Base-by-base conservation (phyloP, 2,888 invertebrate genomes). In the Odontothrips loti region DNA sequence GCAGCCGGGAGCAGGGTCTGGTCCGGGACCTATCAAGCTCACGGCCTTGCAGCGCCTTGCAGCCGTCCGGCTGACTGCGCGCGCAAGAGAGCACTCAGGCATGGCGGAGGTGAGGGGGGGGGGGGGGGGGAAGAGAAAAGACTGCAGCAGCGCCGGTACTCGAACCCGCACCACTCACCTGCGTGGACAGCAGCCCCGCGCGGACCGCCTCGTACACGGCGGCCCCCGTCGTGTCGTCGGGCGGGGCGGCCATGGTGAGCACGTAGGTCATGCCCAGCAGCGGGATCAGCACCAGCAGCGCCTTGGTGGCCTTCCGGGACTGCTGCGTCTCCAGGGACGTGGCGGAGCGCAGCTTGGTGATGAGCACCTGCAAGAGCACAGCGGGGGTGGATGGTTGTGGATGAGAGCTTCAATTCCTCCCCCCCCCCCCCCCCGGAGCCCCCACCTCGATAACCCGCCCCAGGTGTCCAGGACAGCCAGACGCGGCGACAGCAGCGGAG, bases 231-330 rank as follows among this genome's bases (percentile, higher is more conserved):
- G 85, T 84, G 34, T 93, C 93, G 82, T 94, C 92, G 48, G 91
- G 92, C 0, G 97, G 96, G 0, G 94, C 95, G 80, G 92, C 92
- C 80, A 97, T 90, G 82, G 97, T 93, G 83, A 96, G 90, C 83
- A 97, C 90, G 88, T 98, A 97, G 1, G 96, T 97, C 84, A 96
- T 93, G 80, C 97, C 97, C 83, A 98, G 90, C 81, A 98, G 90
- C n/a, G 97, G 98, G 86, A 97, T 96, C 79, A 98, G 90, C 43
- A 98, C 96, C 47, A 97, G 89, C 58, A 97, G 90, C 0, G 97
- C 97, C 87, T 97, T 97, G 11, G 95, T 94, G 0, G 96, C 96
- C 87, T 96, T 96, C 83, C 95, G 90, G 87, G 95, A 95, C 87
- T 97, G 97, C 85, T 96, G 94, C 8, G 96, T 96, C 88, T 97